Conservation (phyloP, 2,888 invertebrate genomes). For the Mythimna albipuncta region DNA sequence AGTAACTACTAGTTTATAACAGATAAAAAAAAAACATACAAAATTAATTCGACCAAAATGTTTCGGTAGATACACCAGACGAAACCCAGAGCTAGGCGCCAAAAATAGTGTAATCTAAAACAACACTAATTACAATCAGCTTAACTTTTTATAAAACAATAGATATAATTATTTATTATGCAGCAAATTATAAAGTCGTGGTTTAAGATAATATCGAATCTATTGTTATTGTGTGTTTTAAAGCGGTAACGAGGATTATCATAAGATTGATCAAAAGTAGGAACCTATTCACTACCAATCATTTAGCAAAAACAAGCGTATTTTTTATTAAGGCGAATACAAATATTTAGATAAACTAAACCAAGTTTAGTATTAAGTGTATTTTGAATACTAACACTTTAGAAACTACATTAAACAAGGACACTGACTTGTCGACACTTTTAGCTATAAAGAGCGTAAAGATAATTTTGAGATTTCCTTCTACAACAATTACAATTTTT, state of each 20-base stretch:
- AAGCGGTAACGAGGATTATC: constrained; percentile 35
- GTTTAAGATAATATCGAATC: constrained; percentile 49
- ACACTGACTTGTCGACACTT: too few relatives aligned
- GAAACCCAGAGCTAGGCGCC: background rate
- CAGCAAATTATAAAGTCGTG: constrained; percentile 53
- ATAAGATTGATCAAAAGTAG: constrained; percentile 21
- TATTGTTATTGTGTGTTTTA: constrained; percentile 50
- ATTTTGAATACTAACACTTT: background rate
- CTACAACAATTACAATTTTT: too few relatives aligned
- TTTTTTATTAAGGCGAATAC: background rate
- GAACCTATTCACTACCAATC: constrained; percentile 25
- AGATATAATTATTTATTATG: constrained; percentile 21
- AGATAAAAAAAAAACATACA: too few relatives aligned
- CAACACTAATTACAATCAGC: background rate
- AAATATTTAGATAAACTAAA: background rate
- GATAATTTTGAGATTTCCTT: too few relatives aligned
- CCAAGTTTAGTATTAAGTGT: background rate
- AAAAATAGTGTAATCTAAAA: background rate
- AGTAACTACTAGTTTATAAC: too few relatives aligned
- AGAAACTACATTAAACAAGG: too few relatives aligned
- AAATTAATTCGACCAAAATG: background rate
- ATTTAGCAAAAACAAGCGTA: constrained; percentile 10
- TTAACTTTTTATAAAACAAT: constrained; percentile 7
- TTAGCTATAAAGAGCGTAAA: too few relatives aligned
- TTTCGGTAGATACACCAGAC: background rate